Evolutionary conservation across 2,797 vertebrate species (phyloP).

Genomic region (Bradypodion ventrale): DNA sequence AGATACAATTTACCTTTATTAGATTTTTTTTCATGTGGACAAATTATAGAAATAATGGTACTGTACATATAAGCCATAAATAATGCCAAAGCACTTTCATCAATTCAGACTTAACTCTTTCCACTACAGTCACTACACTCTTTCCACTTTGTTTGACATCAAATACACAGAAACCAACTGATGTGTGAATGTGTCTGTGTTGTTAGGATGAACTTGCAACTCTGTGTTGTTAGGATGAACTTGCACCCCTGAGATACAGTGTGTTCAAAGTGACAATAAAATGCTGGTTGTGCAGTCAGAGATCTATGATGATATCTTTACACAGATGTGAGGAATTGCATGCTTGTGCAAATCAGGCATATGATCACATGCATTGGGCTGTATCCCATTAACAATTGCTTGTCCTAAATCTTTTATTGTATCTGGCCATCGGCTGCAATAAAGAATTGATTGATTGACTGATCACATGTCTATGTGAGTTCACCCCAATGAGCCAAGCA

Average conservation of each 20-base stretch:
- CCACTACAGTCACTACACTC: background rate
- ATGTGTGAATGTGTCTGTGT: background rate
- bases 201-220: background rate
- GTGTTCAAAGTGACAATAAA: too few relatives aligned
- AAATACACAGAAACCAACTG: background rate
- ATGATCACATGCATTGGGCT: background rate
- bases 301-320: background rate
- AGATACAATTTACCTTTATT: background rate
- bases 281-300: background rate
- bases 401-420: too few relatives aligned
- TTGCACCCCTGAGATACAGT: background rate
- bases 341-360: too few relatives aligned
- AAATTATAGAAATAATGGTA: background rate
- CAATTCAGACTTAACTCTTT: background rate
- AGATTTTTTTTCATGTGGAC: background rate
- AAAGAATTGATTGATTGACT: too few relatives aligned
- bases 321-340: too few relatives aligned
- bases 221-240: background rate
- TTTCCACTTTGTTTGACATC: background rate
- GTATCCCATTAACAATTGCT: too few relatives aligned
- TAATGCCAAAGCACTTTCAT: background rate
- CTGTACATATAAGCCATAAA: background rate
- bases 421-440: too few relatives aligned
- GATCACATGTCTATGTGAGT: background rate
- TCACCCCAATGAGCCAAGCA: background rate